Evolutionary conservation across 2,888 invertebrate species (phyloP), one percentile per base, ranked within the genome.

Genomic region (Harpalus rufipes): DNA sequence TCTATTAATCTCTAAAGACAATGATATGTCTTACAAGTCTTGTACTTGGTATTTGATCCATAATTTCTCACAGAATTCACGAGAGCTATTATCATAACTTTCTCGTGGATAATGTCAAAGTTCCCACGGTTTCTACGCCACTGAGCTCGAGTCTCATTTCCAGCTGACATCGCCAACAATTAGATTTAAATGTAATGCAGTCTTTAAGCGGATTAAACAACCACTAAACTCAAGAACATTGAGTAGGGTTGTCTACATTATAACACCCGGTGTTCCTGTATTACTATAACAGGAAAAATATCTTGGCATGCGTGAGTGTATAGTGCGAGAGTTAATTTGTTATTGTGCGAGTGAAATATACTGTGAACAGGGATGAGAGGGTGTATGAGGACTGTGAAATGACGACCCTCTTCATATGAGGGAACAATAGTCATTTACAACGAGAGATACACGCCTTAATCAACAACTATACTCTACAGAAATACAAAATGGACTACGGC

Each of bases 131-230:
- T 44, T 44, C 44, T 14, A 59, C 59, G 59, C 59, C 59, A 59
- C 59, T 59, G 59, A 14, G 0, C 16, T 14, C 14, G 59, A 16
- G 59, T 59, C n/a, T 25, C 25, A 25, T 25, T 44, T 44, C 44
- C 44, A 14, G 59, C 16, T 59, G 59, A 16, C 59, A 18, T n/a
- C 59, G 12, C 59, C 18, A 18, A 59, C 59, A 59, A 59, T 59
- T 59, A 59, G 65, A 65, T 65, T 65, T 65, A 65, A 65, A 65
- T 65, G 65, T 65, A 65, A 65, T 65, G 65, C 65, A 65, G 65
- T 65, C 10, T 65, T 65, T 65, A 65, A 65, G 59, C 59, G 59
- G 59, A 59, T 59, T 59, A 59, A 59, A 59, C 59, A 59, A 59
- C 59, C 16, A 59, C 14, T 7, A 14, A 14, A 14, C 59, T 59